Evolutionary conservation across 2,888 invertebrate species (phyloP).

Genomic region (Ecdyonurus torrentis): DNA sequence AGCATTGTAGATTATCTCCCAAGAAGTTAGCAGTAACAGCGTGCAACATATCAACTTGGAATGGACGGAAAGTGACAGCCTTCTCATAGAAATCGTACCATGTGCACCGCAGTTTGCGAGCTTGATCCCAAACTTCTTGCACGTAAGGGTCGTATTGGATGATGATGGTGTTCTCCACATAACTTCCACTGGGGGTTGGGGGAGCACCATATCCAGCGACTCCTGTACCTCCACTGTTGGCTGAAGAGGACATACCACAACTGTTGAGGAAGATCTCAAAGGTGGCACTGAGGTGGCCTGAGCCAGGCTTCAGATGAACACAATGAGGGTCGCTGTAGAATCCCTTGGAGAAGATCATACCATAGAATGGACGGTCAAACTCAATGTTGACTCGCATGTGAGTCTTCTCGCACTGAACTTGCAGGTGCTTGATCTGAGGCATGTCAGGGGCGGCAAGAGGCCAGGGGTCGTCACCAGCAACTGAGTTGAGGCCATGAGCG

Average conservation of each 20-base stretch:
- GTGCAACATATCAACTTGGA: conserved; percentile 90
- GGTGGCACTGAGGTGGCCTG: conserved; percentile 78
- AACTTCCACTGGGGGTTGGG: conserved; percentile 80
- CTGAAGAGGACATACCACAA: conserved; percentile 88
- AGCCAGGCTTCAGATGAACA: conserved; percentile 79
- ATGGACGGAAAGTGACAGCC: conserved; percentile 84
- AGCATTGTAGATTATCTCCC: conserved; percentile 87
- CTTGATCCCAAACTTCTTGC: conserved; percentile 92
- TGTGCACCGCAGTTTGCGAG: conserved; percentile 77
- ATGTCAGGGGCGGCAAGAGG: conserved; percentile 75
- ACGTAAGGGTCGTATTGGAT: conserved; percentile 91
- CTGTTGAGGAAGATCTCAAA: conserved; percentile 88
- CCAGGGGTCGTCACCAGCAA: conserved; percentile 71
- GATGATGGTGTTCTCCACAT: conserved; percentile 88
- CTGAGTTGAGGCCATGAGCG: conserved; percentile 22
- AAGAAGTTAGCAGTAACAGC: conserved; percentile 91
- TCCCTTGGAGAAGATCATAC: conserved; percentile 91
- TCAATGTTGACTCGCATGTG: conserved; percentile 91
- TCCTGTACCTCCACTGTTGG: conserved; percentile 45
- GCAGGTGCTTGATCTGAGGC: conserved; percentile 82
- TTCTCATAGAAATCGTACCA: conserved; percentile 96
- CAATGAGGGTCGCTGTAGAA: conserved; percentile 84
- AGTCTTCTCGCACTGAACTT: conserved; percentile 90
- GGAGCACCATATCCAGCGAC: conserved; percentile 46
- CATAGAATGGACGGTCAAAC: conserved; percentile 87